Evolutionary conservation across 2,113 vertebrate species (phyloP), one percentile per base, ranked within the genome.

Genomic region (Tympanuchus pallidicinctus): DNA sequence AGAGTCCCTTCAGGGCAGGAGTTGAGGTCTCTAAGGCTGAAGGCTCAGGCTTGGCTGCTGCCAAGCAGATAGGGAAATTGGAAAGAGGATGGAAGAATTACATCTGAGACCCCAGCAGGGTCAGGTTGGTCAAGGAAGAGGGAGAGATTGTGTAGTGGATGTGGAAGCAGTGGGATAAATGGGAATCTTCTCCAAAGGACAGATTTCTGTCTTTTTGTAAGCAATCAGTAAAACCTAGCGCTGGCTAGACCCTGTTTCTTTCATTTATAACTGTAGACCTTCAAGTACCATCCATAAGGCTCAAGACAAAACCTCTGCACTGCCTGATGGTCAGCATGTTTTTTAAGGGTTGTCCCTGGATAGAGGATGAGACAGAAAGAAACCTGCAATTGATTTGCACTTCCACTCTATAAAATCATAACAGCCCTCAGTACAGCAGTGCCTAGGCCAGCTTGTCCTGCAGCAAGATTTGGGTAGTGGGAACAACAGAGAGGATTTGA

Each of bases 381-480:
- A 6, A 45, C 15, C 61, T 38, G 13, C 8, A 17, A 5, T 40
- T 20, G 60, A 24, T 16, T 77, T 25, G 57, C 18, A 38, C 3
- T 52, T 30, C 54, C 40, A 40, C 15, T 4, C 36, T 13, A 36
- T 10, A 48, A 34, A 80, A 70, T 42, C 8, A 40, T 1, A 7
- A 20, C 34, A 27, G 10, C 28, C 12, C 8, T 16, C 63, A 72
- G 34, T 34, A 65, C 0, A 82, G 74, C 1, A 0, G 2, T 42
- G 71, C 25, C 64, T 67, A 57, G 54, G 30, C 2, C 25, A 18
- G 21, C 21, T 27, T 11, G 16, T 61, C 25, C 64, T 70, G 10
- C 7, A 14, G 16, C 63, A 48, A 0, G 11, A 12, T 2, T 18
- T 20, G 4, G 21, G 10, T 24, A 34, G 3, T 1, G 15, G 2